Base-by-base conservation (phyloP, 2,113 vertebrate species). In the Crotophaga sulcirostris region DNA sequence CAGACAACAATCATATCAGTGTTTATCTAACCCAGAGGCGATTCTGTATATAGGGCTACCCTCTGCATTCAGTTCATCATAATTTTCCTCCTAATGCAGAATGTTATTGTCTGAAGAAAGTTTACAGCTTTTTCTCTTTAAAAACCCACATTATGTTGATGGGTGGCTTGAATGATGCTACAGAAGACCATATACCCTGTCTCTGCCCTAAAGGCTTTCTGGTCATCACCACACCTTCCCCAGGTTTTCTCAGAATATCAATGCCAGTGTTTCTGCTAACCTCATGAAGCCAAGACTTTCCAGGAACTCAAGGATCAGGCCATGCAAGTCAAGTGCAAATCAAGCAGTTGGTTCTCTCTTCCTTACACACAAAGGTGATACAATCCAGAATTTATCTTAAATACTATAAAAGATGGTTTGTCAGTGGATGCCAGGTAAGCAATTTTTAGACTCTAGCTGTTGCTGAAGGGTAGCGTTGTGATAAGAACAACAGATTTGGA, bases 101-200 rank as follows among this genome's bases (percentile, higher is more conserved):
- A 80, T 63, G 47, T 31, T 85, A 28, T 58, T 90, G 34, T 84
- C 68, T 90, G 76, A 60, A 63, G 79, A 72, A 91, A 67, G 40
- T 88, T 92, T 89, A 84, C 2, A 5, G 15, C 21, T 88, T 85
- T 79, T 93, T 85, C n/a, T 89, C 13, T 56, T 89, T 82, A 70
- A 93, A 97, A 89, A 40, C 64, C 56, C 81, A 86, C 91, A 75
- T 87, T 86, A 67, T 79, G 93, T 95, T 87, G 73, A 89, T 96
- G 95, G 78, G 93, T 95, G 68, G n/a, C 74, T 93, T 90, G 87
- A 84, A 51, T 55, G 80, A 86, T 23, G 14, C 66, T 79, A 62
- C 62, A 95, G 89, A 95, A 67, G 58, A 34, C 54, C 25, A 36
- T 10, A 78, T 56, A 84, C 40, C 47, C 38, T 73, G n/a, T 68